Percentiles rank a stretch among this genome's conserved stretches.
phyloP scores from a whole-genome alignment of 2,797 vertebrate species.

The Fringilla coelebs region DNA sequence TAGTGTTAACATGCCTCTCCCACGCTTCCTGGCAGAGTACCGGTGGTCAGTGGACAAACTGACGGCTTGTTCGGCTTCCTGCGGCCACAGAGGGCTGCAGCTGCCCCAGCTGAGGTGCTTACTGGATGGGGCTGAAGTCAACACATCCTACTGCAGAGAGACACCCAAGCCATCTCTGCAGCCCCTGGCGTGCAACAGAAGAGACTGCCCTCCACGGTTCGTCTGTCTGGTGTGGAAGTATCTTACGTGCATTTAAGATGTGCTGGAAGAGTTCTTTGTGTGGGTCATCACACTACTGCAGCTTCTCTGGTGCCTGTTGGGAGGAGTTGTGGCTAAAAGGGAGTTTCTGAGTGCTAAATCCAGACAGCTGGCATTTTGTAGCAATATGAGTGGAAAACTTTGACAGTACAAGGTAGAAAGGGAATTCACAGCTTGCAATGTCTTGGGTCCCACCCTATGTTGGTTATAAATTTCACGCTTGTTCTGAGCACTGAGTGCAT shows the following conservation, averaged over 20 bases:
- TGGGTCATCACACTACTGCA: background rate
- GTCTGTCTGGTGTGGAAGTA: background rate
- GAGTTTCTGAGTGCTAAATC: background rate
- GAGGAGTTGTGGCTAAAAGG: background rate
- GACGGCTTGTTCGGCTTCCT: constrained; percentile 75
- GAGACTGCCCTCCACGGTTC: constrained; percentile 87
- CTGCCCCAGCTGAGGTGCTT: constrained; percentile 79
- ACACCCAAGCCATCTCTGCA: constrained; percentile 74
- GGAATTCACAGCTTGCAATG: background rate
- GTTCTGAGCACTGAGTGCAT: background rate
- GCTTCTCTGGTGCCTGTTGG: background rate
- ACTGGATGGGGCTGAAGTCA: constrained; percentile 67
- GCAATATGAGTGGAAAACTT: background rate
- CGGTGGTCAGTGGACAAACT: constrained; percentile 72
- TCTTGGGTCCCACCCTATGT: background rate
- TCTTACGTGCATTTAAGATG: background rate
- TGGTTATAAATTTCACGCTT: background rate
- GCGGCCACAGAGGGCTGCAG: constrained; percentile 77
- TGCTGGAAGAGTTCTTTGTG: background rate
- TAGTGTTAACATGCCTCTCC: background rate
- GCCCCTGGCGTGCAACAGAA: constrained; percentile 79
- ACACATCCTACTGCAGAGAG: constrained; percentile 72
- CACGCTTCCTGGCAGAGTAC: constrained; percentile 68
- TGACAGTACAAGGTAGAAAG: background rate
- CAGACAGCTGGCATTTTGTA: background rate